Percentiles rank a stretch among this genome's conserved stretches.
Evolutionary conservation across 2,113 vertebrate genomes (phyloP).

Genomic region (Mormyrus iriodes): DNA sequence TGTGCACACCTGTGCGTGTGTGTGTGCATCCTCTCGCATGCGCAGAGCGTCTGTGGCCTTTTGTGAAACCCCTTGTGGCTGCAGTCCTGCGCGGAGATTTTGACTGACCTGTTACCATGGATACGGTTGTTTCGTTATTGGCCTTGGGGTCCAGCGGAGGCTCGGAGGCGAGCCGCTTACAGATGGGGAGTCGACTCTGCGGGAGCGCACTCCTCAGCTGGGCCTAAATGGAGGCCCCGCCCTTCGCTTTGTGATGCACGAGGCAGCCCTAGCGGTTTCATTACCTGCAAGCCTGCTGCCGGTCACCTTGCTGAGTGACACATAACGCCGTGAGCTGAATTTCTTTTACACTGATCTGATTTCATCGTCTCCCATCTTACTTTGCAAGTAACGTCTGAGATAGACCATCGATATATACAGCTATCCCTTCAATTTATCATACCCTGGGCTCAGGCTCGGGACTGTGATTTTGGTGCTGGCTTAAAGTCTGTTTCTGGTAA

Average conservation of each 20-base stretch:
- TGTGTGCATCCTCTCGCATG: background rate
- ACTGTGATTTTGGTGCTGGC: background rate
- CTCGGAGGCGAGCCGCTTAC: background rate
- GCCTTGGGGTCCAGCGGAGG: background rate
- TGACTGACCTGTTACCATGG: conserved; percentile 23
- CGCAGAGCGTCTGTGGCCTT: background rate
- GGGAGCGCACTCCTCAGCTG: background rate
- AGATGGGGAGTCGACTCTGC: background rate
- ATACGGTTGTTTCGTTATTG: conserved; percentile 1
- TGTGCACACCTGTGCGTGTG: background rate
- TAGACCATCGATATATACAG: background rate
- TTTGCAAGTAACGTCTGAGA: background rate
- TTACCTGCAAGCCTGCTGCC: background rate
- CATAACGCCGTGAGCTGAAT: background rate
- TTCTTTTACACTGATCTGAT: background rate
- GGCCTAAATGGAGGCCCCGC: background rate
- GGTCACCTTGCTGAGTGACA: background rate
- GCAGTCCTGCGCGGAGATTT: conserved; percentile 8
- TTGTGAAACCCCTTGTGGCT: background rate
- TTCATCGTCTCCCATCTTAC: background rate
- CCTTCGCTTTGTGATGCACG: background rate
- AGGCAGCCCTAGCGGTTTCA: background rate
- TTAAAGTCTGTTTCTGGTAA: background rate
- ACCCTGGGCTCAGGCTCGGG: background rate
- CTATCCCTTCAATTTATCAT: background rate